phyloP scores from a whole-genome alignment of 2,797 vertebrate genomes.

The Rallus crepitans region DNA sequence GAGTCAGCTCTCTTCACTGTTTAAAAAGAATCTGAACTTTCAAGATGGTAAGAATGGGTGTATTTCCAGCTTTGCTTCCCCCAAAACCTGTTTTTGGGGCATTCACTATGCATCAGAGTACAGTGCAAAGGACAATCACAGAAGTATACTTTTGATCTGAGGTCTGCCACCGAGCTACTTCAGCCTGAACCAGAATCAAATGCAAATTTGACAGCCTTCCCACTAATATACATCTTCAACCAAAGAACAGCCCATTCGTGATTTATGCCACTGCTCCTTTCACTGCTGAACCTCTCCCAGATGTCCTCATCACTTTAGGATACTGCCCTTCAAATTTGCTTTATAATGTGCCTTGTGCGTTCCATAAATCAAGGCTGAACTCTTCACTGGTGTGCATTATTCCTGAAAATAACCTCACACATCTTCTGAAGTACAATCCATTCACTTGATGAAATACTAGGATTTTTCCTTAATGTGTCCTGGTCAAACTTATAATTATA shows the following conservation, averaged over 20 bases:
- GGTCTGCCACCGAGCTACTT: background rate
- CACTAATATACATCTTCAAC: background rate
- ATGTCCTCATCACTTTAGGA: conserved; percentile 4
- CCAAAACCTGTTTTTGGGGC: background rate
- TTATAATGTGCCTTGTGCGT: background rate
- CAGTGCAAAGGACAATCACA: background rate
- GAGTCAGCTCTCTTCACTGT: background rate
- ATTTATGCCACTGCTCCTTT: background rate
- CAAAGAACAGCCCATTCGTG: background rate
- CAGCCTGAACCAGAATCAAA: background rate
- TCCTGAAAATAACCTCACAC: conserved; percentile 41
- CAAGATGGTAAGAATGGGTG: background rate
- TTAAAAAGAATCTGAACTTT: background rate
- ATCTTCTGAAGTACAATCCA: conserved; percentile 1
- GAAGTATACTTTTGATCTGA: background rate
- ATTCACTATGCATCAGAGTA: background rate
- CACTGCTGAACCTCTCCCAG: background rate
- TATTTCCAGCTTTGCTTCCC: background rate
- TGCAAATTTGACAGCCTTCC: background rate
- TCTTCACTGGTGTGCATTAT: conserved; percentile 19
- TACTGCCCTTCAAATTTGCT: conserved; percentile 30
- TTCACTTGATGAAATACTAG: background rate
- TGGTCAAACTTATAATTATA: conserved; percentile 37
- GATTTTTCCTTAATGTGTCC: conserved; percentile 37
- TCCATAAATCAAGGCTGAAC: conserved; percentile 46